Evolutionary conservation across 2,113 vertebrate species (phyloP), one percentile per base, ranked within the genome.

Genomic region (Thamnophis sirtalis): DNA sequence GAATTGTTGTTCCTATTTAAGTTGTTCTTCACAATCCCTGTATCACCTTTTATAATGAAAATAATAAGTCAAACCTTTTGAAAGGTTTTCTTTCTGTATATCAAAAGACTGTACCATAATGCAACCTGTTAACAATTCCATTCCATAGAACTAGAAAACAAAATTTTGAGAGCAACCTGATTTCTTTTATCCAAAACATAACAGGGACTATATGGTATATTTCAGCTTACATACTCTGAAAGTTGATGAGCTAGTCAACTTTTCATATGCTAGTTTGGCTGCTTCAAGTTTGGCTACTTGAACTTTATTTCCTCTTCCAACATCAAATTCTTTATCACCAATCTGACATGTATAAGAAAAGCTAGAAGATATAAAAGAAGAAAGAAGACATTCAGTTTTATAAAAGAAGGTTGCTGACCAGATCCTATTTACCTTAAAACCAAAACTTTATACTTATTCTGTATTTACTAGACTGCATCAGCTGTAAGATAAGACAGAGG

Each of bases 221-320:
- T 63, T 48, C 8, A 22, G 13, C 84, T 43, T 60, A 96, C 95
- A 8, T 93, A 97, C 94, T 56, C 0, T 38, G 50, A 24, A 0
- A 60, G 0, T 0, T 22, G 1, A 2, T 93, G 91, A 3, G 0
- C 1, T 1, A 0, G 0, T 0, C 24, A 97, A 88, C 73, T 90
- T 19, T 26, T 92, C 56, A 89, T 56, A 86, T 0, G 96, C 96
- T 91, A 85, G 0, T 80, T 96, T 97, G 60, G 97, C 97, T 91
- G 97, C 97, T 89, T 94, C 86, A 9, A 95, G 93, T 92, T 68
- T 97, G 88, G 97, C 97, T 50, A 85, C 91, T 88, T 51, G 56
- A 90, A 89, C 5, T 24, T 91, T 91, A 60, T 49, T 0, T 88
- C 97, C 96, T 50, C 3, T 43, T 9, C 94, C 97, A 22, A 0